Evolutionary conservation across 1,140 invertebrate species (phyloP).

Genomic region (Brachionus calyciflorus): DNA sequence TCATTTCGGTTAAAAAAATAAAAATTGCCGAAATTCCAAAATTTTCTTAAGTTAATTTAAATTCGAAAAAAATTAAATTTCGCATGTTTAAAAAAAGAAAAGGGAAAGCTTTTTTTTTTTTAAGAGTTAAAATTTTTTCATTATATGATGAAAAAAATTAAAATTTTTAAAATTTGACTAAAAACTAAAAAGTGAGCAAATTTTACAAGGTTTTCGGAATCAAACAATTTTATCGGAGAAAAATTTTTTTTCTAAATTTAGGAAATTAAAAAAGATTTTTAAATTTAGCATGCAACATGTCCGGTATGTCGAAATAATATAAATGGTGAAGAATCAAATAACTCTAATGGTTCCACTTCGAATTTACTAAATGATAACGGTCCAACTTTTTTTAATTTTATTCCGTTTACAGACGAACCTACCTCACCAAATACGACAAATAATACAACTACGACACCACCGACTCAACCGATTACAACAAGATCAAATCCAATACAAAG

Average conservation of each 20-base stretch:
- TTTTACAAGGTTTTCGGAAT: neutral
- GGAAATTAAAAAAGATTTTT: neutral
- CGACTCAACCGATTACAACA: neutral
- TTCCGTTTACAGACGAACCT: neutral
- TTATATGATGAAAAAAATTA: no score
- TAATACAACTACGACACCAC: neutral
- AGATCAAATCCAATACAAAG: neutral
- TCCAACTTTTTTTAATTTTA: conserved; percentile 26
- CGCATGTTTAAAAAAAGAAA: no score
- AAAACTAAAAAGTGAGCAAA: no score
- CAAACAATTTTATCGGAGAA: neutral
- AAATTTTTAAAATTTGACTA: no score
- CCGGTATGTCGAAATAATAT: conserved; percentile 36
- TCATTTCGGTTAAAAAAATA: no score
- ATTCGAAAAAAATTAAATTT: no score
- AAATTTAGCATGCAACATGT: conserved; percentile 38
- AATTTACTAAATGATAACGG: neutral
- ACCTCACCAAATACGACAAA: neutral
- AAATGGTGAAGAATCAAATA: conserved; percentile 16
- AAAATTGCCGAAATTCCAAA: no score
- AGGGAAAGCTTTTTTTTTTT: no score
- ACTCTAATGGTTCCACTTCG: neutral
- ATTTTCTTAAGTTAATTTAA: no score
- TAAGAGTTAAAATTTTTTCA: no score
- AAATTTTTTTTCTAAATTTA: neutral